These are phyloP conservation scores for Botia kubotai DNA, from an alignment of 2,797 vertebrate genomes.

Conservation along the genomic window DNA sequence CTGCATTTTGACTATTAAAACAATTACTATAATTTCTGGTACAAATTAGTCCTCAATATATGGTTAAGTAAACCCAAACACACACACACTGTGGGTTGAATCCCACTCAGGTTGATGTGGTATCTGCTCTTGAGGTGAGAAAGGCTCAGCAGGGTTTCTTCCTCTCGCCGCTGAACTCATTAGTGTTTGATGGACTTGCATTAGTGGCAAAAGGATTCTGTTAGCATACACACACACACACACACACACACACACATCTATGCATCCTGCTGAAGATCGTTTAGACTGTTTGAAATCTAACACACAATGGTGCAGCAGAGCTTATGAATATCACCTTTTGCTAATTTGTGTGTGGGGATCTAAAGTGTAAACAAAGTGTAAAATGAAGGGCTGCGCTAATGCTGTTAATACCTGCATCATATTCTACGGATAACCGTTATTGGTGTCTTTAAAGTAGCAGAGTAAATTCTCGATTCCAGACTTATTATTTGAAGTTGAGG, in stretches of 20 bases:
- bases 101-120: conserved; percentile 59
- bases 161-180: conserved; percentile 73
- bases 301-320: conserved; percentile 50
- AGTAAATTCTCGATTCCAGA: not conserved
- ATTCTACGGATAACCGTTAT: conserved; percentile 28
- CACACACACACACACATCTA: conserved; percentile 36
- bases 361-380: conserved; percentile 13
- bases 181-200: conserved; percentile 67
- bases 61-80: conserved; percentile 39
- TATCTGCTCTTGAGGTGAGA: conserved; percentile 78
- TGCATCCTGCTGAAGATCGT: conserved; percentile 37
- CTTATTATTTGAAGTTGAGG: not conserved
- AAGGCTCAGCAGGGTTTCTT: conserved; percentile 79
- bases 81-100: conserved; percentile 14
- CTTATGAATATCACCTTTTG: conserved; percentile 49
- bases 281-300: conserved; percentile 37
- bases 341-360: conserved; percentile 46
- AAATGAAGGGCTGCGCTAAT: conserved; percentile 28
- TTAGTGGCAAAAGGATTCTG: conserved; percentile 77
- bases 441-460: not conserved
- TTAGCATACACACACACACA: conserved; percentile 50
- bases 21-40: too few species aligned
- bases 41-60: too few species aligned
- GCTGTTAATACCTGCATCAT: conserved; percentile 31
- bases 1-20: too few species aligned